Conservation (phyloP, 2,797 vertebrate genomes). For the Sparidentex hasta region DNA sequence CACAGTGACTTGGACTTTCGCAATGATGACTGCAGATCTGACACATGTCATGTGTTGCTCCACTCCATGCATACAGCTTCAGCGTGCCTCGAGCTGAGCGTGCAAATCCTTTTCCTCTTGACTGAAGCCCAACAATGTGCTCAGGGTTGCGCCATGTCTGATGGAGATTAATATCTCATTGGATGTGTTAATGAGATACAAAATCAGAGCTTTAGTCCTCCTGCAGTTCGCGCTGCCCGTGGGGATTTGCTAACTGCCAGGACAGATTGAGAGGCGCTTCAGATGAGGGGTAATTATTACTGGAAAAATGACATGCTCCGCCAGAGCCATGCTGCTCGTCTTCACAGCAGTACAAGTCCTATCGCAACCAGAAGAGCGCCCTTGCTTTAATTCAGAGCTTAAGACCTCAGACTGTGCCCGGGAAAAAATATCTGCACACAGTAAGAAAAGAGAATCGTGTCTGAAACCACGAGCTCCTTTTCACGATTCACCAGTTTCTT, state of each 20-base stretch:
- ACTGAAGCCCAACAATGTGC: conserved; percentile 67
- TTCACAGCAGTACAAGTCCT: conserved; percentile 38
- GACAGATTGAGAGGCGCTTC: conserved; percentile 69
- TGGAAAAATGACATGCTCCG: conserved; percentile 51
- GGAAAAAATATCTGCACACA: conserved; percentile 9
- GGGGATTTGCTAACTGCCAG: conserved; percentile 67
- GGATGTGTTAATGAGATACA: conserved; percentile 80
- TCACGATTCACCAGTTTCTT: conserved; percentile 27
- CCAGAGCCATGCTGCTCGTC: conserved; percentile 15
- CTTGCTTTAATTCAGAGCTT: conserved; percentile 38
- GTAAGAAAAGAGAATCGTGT: conserved; percentile 10
- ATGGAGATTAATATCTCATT: conserved; percentile 80
- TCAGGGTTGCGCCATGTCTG: conserved; percentile 64
- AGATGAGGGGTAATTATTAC: conserved; percentile 70
- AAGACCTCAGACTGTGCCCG: conserved; percentile 3
- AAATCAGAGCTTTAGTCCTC: conserved; percentile 68
- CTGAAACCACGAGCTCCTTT: conserved; percentile 44
- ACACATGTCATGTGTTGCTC: conserved; percentile 34
- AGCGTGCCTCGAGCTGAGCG: conserved; percentile 40
- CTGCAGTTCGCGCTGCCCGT: conserved; percentile 57
- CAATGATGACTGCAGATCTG: conserved; percentile 31
- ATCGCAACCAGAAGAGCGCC: conserved; percentile 28
- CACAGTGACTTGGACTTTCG: conserved; percentile 14
- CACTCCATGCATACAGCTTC: conserved; percentile 4
- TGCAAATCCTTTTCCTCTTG: conserved; percentile 71